Percentiles rank a stretch among this genome's conserved stretches.
Conservation (phyloP, 2,797 vertebrate species). For the Glyptemys insculpta region DNA sequence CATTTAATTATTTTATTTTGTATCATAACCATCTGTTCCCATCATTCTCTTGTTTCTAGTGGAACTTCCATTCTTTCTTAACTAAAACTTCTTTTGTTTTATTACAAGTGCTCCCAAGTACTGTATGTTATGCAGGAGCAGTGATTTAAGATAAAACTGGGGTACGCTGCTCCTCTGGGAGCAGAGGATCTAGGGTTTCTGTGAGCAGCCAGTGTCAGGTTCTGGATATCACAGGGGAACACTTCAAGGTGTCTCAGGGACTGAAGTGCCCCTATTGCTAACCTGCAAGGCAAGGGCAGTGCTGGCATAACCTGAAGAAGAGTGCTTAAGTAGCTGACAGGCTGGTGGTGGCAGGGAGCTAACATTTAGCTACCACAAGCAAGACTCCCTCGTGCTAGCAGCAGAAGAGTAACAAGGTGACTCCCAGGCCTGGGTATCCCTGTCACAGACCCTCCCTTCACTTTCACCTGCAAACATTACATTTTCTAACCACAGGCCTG, state of each 20-base stretch:
- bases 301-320: too few species aligned
- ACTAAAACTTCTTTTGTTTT: not conserved
- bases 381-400: not conserved
- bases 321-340: not conserved
- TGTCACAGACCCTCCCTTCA: not conserved
- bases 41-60: not conserved
- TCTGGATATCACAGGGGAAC: not conserved
- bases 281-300: not conserved
- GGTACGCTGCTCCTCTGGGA: not conserved
- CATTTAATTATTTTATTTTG: not conserved
- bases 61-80: not conserved
- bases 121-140: not conserved
- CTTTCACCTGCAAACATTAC: constrained; percentile 34
- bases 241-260: not conserved
- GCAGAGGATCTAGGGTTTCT: not conserved
- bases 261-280: not conserved
- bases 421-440: not conserved
- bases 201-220: not conserved
- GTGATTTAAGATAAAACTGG: not conserved
- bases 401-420: not conserved
- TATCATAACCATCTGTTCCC: not conserved
- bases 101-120: not conserved
- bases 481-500: not conserved
- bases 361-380: not conserved
- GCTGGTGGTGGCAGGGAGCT: not conserved